Conservation (phyloP, 2,113 vertebrate species). For the Scatophagus argus region DNA sequence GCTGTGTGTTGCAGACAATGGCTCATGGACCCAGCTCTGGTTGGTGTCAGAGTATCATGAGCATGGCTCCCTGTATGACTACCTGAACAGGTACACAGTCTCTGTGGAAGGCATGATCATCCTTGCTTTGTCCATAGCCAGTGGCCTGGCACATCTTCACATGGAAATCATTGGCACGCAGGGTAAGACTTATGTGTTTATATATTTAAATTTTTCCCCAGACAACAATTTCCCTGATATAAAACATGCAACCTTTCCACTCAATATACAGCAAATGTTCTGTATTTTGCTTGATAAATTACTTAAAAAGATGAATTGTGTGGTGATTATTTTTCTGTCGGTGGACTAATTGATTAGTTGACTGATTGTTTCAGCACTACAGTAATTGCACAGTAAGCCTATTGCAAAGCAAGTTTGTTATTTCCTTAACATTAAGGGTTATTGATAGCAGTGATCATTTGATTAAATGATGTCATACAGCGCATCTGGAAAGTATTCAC, state of each 20-base stretch:
- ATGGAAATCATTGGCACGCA: slow-evolving; percentile 99
- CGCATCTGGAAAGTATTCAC: no score
- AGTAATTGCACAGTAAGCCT: background rate
- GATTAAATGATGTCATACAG: background rate
- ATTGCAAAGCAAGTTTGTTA: background rate
- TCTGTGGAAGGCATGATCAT: slow-evolving; percentile 89
- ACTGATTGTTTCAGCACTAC: no score
- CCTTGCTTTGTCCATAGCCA: slow-evolving; percentile 91
- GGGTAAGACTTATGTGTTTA: no score
- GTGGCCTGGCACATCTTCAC: slow-evolving; percentile 96
- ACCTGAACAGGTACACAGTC: slow-evolving; percentile 92
- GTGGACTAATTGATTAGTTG: no score
- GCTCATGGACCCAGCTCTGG: slow-evolving; percentile 99
- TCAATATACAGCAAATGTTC: background rate
- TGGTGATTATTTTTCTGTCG: no score
- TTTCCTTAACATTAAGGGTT: background rate
- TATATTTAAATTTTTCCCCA: no score
- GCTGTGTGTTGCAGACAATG: slow-evolving; percentile 87
- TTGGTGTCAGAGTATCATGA: slow-evolving; percentile 98
- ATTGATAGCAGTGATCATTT: background rate
- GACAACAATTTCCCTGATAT: background rate
- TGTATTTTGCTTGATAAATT: background rate
- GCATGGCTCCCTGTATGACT: slow-evolving; percentile 95
- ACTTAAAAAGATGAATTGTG: no score
- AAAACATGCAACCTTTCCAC: background rate